These are phyloP conservation scores for Pardalotus punctatus DNA, from an alignment of 2,113 vertebrate genomes.

Conservation along the genomic window DNA sequence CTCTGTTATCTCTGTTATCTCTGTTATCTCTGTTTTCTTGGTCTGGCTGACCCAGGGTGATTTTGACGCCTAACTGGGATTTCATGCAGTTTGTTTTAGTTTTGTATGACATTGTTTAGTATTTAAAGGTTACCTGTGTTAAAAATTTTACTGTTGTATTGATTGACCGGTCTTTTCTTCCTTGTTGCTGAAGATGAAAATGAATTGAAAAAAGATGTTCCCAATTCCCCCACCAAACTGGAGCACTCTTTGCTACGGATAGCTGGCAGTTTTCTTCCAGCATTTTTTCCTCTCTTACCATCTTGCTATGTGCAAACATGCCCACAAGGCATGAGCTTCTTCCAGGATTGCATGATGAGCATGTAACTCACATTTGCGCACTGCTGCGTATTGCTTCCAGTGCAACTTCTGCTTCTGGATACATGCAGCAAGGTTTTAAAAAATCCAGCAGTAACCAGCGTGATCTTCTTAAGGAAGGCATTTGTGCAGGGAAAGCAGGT, in stretches of 20 bases:
- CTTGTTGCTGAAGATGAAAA: neutral
- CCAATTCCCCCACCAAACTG: neutral
- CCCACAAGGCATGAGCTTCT: neutral
- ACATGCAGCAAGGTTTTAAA: neutral
- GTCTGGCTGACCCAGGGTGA: neutral
- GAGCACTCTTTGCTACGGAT: neutral
- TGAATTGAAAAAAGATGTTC: neutral
- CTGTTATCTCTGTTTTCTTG: neutral
- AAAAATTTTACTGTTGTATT: slow-evolving; percentile 13
- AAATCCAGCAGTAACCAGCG: neutral
- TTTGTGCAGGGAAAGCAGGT: neutral
- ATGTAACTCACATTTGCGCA: neutral
- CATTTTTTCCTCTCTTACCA: neutral
- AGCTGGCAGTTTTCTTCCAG: neutral
- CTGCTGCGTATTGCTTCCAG: neutral
- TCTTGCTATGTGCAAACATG: neutral
- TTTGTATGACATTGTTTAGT: slow-evolving; percentile 3
- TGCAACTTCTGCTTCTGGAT: neutral
- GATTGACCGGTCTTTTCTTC: neutral
- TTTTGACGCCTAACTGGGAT: neutral
- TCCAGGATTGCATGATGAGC: neutral
- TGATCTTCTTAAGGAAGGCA: neutral
- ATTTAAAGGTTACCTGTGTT: slow-evolving; percentile 31
- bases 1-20: neutral
- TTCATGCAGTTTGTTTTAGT: slow-evolving; percentile 10